Evolutionary conservation across 1,140 invertebrate genomes (phyloP), one percentile per base, ranked within the genome.

Genomic region (Drosophila tani): DNA sequence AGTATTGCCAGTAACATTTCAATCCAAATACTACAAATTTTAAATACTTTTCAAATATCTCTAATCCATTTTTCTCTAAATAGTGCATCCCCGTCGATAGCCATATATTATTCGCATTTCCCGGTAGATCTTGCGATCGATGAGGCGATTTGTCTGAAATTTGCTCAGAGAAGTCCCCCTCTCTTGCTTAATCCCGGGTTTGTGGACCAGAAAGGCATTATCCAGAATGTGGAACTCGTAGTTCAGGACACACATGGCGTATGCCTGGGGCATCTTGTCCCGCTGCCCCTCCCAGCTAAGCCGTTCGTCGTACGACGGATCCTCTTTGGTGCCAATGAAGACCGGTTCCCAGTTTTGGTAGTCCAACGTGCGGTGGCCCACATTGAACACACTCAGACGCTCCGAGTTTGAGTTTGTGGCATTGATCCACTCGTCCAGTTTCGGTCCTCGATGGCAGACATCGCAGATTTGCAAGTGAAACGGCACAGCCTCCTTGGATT

Each of bases 201-300:
- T 96, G 92, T 98, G 97, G 1, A 97, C 96, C 14, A 98, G 93
- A 92, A 97, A 98, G 3, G 96, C 96, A 91, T 98, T 98, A 92
- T 98, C 96, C 74, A 98, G 87, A 62, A 97, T 97, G 91, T 97
- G 95, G 91, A 98, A 98, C 80, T 97, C 96, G 85, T 98, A 98
- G 93, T 97, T 95, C 78, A 97, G 93, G 3, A 97, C 95, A 93
- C 97, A 98, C 45, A 98, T 94, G n/a, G 95, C 95, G 91, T 97
- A 98, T 55, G 96, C 97, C 96, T 98, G 97, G 24, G 97, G 97
- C 97, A 98, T 98, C 94, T 97, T 98, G 92, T 98, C 96, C 91
- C 96, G 96, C 93, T 96, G 97, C 35, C 96, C 96, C 85, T 97
- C 97, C 97, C 97, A 97, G 83, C 95, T 97, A 12, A 97, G 94